These are phyloP conservation scores for Caradrina clavipalpis DNA, from an alignment of 2,888 invertebrate species.

Conservation along the genomic window DNA sequence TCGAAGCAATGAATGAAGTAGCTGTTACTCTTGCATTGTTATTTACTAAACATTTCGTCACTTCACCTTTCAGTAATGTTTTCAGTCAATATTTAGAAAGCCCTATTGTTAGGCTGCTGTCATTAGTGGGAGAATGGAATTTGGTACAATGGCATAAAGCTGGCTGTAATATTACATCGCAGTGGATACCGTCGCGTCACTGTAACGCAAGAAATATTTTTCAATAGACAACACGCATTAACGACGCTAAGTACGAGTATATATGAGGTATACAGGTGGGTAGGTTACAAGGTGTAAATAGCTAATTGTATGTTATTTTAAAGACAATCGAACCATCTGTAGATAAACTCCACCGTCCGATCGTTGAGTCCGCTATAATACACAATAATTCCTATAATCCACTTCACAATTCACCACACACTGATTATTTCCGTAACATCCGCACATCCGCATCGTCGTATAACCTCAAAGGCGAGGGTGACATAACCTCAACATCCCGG, in stretches of 20 bases:
- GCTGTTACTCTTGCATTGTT: conserved; percentile 5
- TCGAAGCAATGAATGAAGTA: not conserved
- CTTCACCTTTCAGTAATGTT: conserved; percentile 26
- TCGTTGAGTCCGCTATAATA: too few relatives aligned
- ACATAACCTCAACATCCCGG: conserved; percentile 31
- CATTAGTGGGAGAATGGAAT: conserved; percentile 28
- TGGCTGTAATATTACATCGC: not conserved
- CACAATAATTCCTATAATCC: not conserved
- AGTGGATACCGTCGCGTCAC: not conserved
- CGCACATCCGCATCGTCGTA: not conserved
- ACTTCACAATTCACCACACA: not conserved
- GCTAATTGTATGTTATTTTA: not conserved
- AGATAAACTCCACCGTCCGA: too few relatives aligned
- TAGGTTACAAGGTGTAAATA: not conserved
- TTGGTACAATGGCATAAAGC: conserved; percentile 25
- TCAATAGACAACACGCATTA: not conserved
- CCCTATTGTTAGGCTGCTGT: conserved; percentile 23
- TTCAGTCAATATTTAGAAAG: conserved; percentile 43
- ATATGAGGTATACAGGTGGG: not conserved
- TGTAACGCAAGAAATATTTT: not conserved
- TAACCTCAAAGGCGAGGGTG: conserved; percentile 22
- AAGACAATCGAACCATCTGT: not conserved
- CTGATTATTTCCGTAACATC: not conserved
- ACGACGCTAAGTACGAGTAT: not conserved
- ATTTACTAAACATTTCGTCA: conserved; percentile 37